These are phyloP conservation scores for Corydoras maculifer DNA, from an alignment of 2,113 vertebrate species.

Conservation along the genomic window DNA sequence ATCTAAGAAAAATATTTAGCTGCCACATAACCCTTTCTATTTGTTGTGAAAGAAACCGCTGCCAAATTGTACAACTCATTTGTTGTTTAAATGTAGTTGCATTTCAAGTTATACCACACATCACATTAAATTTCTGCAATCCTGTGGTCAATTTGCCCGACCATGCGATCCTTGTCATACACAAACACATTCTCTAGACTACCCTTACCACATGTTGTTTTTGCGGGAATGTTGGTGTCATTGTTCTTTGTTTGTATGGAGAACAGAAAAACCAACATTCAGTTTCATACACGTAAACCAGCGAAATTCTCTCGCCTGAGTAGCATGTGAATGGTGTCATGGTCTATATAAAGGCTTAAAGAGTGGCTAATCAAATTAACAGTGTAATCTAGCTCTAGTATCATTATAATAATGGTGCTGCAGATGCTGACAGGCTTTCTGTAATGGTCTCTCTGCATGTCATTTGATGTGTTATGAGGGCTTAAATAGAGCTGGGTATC, in stretches of 20 bases:
- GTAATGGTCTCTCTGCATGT: constrained; percentile 43
- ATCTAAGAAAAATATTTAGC: neutral
- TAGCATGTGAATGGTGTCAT: constrained; percentile 38
- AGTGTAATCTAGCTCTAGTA: constrained; percentile 43
- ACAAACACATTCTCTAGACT: constrained; percentile 28
- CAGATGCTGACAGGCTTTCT: constrained; percentile 39
- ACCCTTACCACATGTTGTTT: constrained; percentile 28
- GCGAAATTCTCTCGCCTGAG: constrained; percentile 30
- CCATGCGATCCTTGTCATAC: constrained; percentile 20
- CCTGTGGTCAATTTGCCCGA: constrained; percentile 24
- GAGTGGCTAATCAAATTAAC: constrained; percentile 55
- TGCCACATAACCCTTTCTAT: constrained; percentile 3
- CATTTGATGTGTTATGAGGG: constrained; percentile 26
- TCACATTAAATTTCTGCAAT: constrained; percentile 26
- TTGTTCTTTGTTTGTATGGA: constrained; percentile 24
- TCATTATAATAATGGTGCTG: constrained; percentile 45
- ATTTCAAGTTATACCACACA: constrained; percentile 10
- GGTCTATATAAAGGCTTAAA: constrained; percentile 56
- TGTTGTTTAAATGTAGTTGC: neutral
- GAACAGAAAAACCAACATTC: constrained; percentile 9
- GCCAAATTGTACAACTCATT: neutral
- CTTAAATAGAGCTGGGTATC: neutral
- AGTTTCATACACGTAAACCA: neutral
- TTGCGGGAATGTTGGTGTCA: constrained; percentile 21
- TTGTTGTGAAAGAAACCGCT: neutral